Evolutionary conservation across 1,140 invertebrate genomes (phyloP).

Genomic region (Babylonia areolata): DNA sequence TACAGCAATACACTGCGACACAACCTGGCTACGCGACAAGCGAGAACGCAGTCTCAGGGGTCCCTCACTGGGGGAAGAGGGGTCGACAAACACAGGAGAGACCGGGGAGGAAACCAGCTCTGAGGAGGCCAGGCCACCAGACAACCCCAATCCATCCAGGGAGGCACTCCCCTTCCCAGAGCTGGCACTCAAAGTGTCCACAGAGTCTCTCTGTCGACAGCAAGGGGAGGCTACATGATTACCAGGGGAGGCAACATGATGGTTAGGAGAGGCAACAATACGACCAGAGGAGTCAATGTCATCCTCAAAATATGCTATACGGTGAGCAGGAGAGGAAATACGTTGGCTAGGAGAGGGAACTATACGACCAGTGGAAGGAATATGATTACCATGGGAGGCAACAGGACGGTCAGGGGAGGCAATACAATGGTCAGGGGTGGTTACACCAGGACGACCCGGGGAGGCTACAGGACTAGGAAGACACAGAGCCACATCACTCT

Average conservation of each 20-base stretch:
- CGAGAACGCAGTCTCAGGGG: constrained; percentile 19
- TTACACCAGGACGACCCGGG: not conserved
- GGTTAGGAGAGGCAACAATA: not conserved
- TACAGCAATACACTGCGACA: constrained; percentile 15
- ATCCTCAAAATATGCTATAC: too few relatives aligned
- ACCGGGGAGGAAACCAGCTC: not conserved
- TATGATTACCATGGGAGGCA: not conserved
- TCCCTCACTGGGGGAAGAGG: not conserved
- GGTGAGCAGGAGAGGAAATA: not conserved
- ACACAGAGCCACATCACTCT: not conserved
- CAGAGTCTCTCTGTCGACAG: not conserved
- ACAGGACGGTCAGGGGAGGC: not conserved
- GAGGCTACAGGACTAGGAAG: not conserved
- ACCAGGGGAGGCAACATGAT: not conserved
- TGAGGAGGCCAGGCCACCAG: not conserved
- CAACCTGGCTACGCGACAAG: not conserved
- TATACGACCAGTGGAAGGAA: not conserved
- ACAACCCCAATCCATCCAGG: not conserved
- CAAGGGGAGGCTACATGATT: not conserved
- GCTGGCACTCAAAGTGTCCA: not conserved
- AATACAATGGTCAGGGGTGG: not conserved
- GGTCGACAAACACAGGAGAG: not conserved
- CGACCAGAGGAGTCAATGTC: not conserved
- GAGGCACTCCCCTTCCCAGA: not conserved
- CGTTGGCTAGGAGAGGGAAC: not conserved